Evolutionary conservation across 2,797 vertebrate genomes (phyloP).

Genomic region (Sebastes diaconus): DNA sequence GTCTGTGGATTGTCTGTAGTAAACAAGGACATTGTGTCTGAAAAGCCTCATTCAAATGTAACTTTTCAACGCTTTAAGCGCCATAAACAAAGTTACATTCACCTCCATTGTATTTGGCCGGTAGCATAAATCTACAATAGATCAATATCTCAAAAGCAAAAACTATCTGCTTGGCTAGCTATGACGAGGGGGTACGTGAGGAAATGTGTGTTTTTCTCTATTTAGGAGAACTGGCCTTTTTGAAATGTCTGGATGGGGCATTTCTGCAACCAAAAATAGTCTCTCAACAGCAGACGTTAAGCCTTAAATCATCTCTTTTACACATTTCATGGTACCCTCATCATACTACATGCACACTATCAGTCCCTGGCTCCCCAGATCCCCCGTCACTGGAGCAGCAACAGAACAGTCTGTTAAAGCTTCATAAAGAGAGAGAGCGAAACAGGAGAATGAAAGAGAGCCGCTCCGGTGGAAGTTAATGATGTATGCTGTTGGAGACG

Average conservation of each 20-base stretch:
- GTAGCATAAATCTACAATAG: background rate
- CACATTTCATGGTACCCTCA: background rate
- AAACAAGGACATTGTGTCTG: background rate
- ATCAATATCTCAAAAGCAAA: background rate
- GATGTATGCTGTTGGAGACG: slow-evolving; percentile 54
- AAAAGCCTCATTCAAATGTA: background rate
- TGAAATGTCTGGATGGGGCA: background rate
- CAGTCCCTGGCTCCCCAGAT: background rate
- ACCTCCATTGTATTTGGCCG: background rate
- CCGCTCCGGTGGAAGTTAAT: slow-evolving; percentile 61
- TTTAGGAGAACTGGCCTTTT: background rate
- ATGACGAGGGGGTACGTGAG: background rate
- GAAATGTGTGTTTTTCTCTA: no score
- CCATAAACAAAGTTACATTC: background rate
- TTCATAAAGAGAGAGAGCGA: background rate
- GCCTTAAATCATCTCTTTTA: background rate
- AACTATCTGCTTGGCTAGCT: background rate
- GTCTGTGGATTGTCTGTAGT: background rate
- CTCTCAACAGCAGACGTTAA: background rate
- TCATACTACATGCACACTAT: background rate
- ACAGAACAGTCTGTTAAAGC: slow-evolving; percentile 31
- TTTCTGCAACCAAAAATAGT: background rate
- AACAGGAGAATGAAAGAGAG: slow-evolving; percentile 15
- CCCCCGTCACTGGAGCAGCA: background rate
- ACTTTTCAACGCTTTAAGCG: background rate